Conservation (phyloP, 2,888 invertebrate species). For the Tolmerus cingulatus region DNA sequence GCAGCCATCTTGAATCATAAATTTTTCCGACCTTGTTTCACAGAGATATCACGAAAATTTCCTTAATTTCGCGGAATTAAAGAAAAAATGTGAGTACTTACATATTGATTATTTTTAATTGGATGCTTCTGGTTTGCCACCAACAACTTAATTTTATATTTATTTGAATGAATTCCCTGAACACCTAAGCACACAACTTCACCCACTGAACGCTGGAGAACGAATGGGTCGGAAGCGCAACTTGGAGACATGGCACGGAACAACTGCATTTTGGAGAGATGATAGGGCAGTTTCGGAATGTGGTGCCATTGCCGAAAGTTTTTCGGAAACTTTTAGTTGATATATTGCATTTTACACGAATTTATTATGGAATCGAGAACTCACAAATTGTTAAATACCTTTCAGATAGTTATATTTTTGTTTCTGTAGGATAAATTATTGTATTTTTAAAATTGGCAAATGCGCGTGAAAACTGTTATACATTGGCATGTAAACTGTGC, state of each 20-base stretch:
- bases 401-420: too few relatives aligned
- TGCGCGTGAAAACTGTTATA: neutral
- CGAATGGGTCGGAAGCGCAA: neutral
- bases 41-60: neutral
- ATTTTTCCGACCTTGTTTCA: neutral
- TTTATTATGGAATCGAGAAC: too few relatives aligned
- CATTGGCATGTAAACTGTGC: neutral
- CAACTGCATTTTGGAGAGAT: neutral
- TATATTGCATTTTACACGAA: neutral
- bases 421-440: too few relatives aligned
- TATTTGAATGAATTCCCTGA: neutral
- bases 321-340: neutral
- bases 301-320: neutral
- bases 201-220: slow-evolving; percentile 5
- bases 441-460: neutral
- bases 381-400: too few relatives aligned
- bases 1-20: neutral
- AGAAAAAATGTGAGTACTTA: neutral
- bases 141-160: neutral
- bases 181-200: neutral
- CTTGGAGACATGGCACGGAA: neutral
- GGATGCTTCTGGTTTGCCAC: neutral
- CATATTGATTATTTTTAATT: neutral
- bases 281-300: neutral
- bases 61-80: neutral